Evolutionary conservation across 1,140 invertebrate species (phyloP).

Genomic region (Diorhabda elongata): DNA sequence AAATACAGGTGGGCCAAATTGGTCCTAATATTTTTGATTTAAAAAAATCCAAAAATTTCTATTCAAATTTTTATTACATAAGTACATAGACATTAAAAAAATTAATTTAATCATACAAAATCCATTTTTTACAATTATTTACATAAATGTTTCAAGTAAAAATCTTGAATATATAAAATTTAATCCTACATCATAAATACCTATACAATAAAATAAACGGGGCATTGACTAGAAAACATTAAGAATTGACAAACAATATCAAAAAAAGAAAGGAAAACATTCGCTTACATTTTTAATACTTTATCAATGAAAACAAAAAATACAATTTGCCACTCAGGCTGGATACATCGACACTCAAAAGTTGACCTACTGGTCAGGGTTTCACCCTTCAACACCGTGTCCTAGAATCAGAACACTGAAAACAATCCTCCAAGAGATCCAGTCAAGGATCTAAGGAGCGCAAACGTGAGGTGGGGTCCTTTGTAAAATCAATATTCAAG

Average conservation of each 20-base stretch:
- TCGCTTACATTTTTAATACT: constrained; percentile 23
- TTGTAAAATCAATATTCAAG: constrained; percentile 23
- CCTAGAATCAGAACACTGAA: neutral
- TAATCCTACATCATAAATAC: constrained; percentile 14
- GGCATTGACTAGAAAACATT: constrained; percentile 27
- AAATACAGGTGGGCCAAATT: too few species aligned
- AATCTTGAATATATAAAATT: constrained; percentile 3
- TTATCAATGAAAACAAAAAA: constrained; percentile 23
- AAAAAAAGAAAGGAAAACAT: neutral
- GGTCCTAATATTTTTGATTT: too few species aligned
- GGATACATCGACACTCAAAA: constrained; percentile 12
- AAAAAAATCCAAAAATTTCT: neutral
- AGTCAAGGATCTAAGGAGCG: neutral
- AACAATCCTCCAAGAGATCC: neutral
- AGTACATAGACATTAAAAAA: constrained; percentile 27
- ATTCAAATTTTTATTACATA: constrained; percentile 19
- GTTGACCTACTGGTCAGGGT: neutral
- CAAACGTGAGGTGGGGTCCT: neutral
- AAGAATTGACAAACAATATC: constrained; percentile 21
- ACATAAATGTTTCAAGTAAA: neutral
- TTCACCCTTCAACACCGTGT: neutral
- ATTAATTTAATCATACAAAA: constrained; percentile 28
- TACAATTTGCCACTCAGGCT: constrained; percentile 22
- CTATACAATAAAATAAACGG: constrained; percentile 20
- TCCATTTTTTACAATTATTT: constrained; percentile 16